phyloP scores from a whole-genome alignment of 2,113 vertebrate genomes.

The Podiceps cristatus region DNA sequence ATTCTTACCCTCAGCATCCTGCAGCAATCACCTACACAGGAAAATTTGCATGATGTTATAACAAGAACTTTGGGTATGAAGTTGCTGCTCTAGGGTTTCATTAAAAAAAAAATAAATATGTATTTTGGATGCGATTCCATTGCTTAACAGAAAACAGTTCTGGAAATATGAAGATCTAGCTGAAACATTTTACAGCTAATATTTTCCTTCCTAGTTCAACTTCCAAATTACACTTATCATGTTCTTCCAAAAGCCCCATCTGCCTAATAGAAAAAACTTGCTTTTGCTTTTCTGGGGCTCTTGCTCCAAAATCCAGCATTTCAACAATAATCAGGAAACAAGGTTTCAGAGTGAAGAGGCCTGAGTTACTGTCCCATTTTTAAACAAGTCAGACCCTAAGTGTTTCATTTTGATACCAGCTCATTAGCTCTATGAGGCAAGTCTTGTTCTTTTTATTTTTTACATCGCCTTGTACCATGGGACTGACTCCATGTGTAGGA shows the following conservation, averaged over 20 bases:
- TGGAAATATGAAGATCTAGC: neutral
- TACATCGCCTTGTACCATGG: neutral
- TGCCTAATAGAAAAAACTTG: neutral
- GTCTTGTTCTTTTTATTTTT: neutral
- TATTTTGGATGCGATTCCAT: neutral
- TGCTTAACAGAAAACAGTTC: neutral
- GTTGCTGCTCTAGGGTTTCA: neutral
- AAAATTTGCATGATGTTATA: neutral
- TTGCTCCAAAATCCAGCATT: neutral
- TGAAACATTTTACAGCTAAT: neutral
- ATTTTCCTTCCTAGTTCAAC: neutral
- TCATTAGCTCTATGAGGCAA: neutral
- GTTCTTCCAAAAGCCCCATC: neutral
- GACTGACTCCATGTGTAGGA: neutral
- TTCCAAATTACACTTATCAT: conserved; percentile 16
- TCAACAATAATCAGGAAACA: neutral
- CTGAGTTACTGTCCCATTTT: neutral
- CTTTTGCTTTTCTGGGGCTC: neutral
- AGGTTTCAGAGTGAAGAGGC: neutral
- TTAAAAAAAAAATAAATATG: neutral
- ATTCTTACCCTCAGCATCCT: neutral
- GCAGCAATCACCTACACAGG: neutral
- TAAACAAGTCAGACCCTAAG: neutral
- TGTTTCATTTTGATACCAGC: neutral
- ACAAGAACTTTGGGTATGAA: neutral